Base-by-base conservation (phyloP, 92 coral and sea anemone species). In the Isaurus tuberculatus region DNA sequence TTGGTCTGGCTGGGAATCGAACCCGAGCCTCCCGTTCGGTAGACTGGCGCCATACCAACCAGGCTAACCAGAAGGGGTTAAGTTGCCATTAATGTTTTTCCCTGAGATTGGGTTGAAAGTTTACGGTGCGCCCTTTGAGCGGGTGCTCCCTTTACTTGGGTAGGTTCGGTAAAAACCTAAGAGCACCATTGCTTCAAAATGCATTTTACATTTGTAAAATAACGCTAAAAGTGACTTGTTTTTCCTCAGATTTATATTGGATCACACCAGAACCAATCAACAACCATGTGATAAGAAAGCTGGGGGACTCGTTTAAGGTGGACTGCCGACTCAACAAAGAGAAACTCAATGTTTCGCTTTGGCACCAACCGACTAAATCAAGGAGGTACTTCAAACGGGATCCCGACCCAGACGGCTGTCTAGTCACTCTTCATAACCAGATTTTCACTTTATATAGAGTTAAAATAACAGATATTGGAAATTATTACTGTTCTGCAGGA, bases 401-500 rank as follows among this genome's bases (percentile, higher is more conserved):
- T 0, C 82, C 82, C 3, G 82, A 77, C 33, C 34, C 28, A 34
- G 82, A 58, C 22, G 82, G 82, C 5, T 77, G 82, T 27, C n/a
- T 77, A 5, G 58, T 77, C 55, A 77, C 34, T 11, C 82, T 77
- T 16, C 70, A 77, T 26, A 57, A 58, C 32, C 82, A 77, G 46
- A 40, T 77, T 37, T 77, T 77, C 31, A 77, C 82, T 2, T 4
- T 77, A 55, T 58, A 77, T 42, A 77, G 82, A 23, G 82, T 77
- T 15, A 77, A 77, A 55, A 8, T 36, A 3, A 20, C 69, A 17
- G 82, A 77, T 77, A 11, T 77, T 17, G 82, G 82, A 36, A 77
- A 77, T 36, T 77, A 77, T 26, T 77, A 77, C 82, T 77, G 82
- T 9, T 77, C 82, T 58, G 82, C 82, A 17, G 82, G 82, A 37